phyloP scores from a whole-genome alignment of 2,888 invertebrate genomes.

The Peribatodes rhomboidaria region DNA sequence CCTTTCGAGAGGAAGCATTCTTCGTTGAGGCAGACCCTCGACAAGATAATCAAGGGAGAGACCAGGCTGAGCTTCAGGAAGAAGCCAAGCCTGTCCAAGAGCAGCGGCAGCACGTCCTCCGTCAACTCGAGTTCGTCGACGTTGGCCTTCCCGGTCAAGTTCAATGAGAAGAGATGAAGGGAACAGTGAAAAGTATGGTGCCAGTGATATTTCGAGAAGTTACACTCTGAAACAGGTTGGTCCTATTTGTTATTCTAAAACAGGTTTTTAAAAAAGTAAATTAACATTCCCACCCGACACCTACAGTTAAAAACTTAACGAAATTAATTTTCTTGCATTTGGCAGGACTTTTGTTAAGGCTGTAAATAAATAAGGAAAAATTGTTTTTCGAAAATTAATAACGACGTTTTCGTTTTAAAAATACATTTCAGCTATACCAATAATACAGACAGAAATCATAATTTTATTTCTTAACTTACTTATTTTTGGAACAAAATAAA shows the following conservation, averaged over 20 bases:
- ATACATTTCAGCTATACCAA: too few relatives aligned
- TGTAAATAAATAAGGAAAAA: neutral
- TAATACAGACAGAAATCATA: too few relatives aligned
- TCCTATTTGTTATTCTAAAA: conserved; percentile 37
- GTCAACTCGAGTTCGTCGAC: conserved; percentile 66
- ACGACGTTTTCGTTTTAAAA: neutral
- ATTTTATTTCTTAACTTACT: neutral
- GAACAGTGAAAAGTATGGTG: conserved; percentile 62
- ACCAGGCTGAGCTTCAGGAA: conserved; percentile 72
- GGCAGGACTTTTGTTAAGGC: neutral
- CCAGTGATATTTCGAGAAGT: conserved; percentile 64
- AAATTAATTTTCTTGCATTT: neutral
- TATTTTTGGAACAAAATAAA: neutral
- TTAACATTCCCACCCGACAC: neutral
- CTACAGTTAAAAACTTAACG: neutral
- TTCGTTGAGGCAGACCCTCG: conserved; percentile 88
- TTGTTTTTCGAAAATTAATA: neutral
- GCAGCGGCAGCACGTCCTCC: conserved; percentile 68
- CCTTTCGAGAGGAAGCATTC: conserved; percentile 90
- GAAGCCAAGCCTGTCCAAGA: conserved; percentile 66
- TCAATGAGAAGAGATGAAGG: conserved; percentile 72
- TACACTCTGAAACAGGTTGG: conserved; percentile 69
- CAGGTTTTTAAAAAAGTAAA: too few relatives aligned
- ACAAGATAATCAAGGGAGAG: conserved; percentile 86
- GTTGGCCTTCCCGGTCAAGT: conserved; percentile 58